phyloP scores from a whole-genome alignment of 23 tunicate genomes.

The Halocynthia aurantium region DNA sequence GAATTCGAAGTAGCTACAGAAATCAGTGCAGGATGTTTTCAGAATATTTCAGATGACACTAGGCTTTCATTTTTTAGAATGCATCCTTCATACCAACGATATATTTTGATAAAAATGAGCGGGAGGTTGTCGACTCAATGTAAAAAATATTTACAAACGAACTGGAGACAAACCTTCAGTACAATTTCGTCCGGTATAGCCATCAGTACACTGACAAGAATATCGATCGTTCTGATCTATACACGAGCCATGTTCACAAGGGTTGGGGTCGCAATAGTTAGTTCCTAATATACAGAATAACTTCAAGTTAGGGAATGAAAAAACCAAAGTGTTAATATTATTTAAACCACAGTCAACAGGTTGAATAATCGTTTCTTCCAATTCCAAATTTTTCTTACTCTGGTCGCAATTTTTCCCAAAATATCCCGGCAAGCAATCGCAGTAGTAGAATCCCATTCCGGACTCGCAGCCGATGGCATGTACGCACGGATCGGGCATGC shows the following conservation, averaged over 20 bases:
- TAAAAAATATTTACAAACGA: not conserved
- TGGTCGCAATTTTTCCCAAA: not conserved
- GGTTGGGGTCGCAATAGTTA: not conserved
- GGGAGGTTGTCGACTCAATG: too few relatives aligned
- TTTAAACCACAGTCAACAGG: not conserved
- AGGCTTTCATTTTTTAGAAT: not conserved
- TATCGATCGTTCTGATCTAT: not conserved
- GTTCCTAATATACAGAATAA: not conserved
- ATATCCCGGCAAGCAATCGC: not conserved
- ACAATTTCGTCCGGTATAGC: conserved; percentile 18
- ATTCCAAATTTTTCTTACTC: not conserved
- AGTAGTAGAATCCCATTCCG: not conserved
- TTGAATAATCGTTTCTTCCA: too few relatives aligned
- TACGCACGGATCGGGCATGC: conserved; percentile 2
- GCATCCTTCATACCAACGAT: not conserved
- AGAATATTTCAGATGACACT: not conserved
- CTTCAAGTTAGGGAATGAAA: not conserved
- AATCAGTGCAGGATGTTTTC: not conserved
- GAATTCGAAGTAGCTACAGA: not conserved
- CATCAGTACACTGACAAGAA: conserved; percentile 10
- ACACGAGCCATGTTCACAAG: conserved; percentile 23
- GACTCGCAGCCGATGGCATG: conserved; percentile 5
- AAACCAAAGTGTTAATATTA: not conserved
- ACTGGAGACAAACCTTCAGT: conserved; percentile 7
- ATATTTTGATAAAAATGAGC: too few relatives aligned